A percentile compares a stretch with the other conserved stretches of the same genome.
phyloP scores from a whole-genome alignment of 2,888 invertebrate species.

The Ganaspis brasiliensis region DNA sequence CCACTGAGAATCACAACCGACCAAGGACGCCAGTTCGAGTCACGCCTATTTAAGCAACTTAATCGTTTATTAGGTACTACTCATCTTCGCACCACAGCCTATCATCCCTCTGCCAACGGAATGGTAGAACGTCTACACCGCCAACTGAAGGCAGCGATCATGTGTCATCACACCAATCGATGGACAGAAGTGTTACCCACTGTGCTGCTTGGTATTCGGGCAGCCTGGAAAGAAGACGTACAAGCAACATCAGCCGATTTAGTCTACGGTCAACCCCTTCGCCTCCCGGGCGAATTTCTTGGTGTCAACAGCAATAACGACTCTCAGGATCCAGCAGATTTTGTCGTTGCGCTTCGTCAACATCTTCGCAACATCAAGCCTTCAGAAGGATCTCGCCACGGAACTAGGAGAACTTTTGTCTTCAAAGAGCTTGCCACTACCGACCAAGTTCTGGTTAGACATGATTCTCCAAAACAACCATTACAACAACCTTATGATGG shows the following conservation, averaged over 20 bases:
- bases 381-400: conserved; percentile 32
- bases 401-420: conserved; percentile 47
- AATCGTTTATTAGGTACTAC: conserved; percentile 39
- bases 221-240: conserved; percentile 69
- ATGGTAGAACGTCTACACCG: conserved; percentile 55
- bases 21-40: conserved; percentile 66
- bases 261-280: conserved; percentile 63
- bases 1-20: conserved; percentile 63
- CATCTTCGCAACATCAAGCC: conserved; percentile 49
- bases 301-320: not conserved
- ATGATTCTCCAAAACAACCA: conserved; percentile 46
- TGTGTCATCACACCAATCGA: conserved; percentile 33
- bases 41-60: conserved; percentile 55
- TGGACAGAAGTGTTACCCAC: conserved; percentile 63
- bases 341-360: conserved; percentile 34
- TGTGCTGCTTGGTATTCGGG: conserved; percentile 64
- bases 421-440: conserved; percentile 52
- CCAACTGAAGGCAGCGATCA: conserved; percentile 44
- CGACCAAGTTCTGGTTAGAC: conserved; percentile 55
- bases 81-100: conserved; percentile 47
- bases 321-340: not conserved
- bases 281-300: conserved; percentile 66
- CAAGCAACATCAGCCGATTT: conserved; percentile 63
- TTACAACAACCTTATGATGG: conserved; percentile 59
- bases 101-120: conserved; percentile 55